Percentiles rank a stretch among this genome's conserved stretches.
phyloP scores from a whole-genome alignment of 2,888 invertebrate genomes.

The Morpho helenor region DNA sequence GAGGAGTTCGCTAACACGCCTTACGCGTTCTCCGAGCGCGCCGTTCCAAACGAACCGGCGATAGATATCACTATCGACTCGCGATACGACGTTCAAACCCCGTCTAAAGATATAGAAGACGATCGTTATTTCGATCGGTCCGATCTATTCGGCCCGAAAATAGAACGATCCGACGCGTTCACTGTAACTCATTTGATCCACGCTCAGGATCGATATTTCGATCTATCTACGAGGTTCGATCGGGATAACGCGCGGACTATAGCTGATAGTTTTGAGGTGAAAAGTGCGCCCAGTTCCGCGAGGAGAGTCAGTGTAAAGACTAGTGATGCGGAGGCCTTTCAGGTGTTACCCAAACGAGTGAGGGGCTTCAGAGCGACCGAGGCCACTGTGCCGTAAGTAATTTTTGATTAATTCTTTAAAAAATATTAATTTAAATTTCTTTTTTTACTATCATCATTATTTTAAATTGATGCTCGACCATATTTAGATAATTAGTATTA shows the following conservation, averaged over 20 bases:
- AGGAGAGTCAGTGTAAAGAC: slow-evolving; percentile 30
- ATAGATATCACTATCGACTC: slow-evolving; percentile 59
- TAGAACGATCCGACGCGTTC: slow-evolving; percentile 34
- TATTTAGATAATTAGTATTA: too few species aligned
- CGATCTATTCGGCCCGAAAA: slow-evolving; percentile 52
- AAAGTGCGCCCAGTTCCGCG: slow-evolving; percentile 43
- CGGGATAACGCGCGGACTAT: slow-evolving; percentile 28
- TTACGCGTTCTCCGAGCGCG: slow-evolving; percentile 68
- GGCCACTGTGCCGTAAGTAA: slow-evolving; percentile 30
- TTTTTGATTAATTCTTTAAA: background rate
- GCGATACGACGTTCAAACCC: slow-evolving; percentile 31
- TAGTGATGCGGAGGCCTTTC: slow-evolving; percentile 30
- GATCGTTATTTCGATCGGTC: slow-evolving; percentile 54
- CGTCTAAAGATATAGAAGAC: slow-evolving; percentile 54
- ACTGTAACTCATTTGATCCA: slow-evolving; percentile 66
- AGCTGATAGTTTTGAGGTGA: slow-evolving; percentile 38
- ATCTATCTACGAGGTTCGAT: slow-evolving; percentile 48
- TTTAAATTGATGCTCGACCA: too few species aligned
- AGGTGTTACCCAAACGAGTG: slow-evolving; percentile 27
- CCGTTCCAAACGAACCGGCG: slow-evolving; percentile 41
- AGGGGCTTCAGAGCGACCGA: slow-evolving; percentile 11
- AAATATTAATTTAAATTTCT: background rate
- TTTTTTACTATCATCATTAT: too few species aligned
- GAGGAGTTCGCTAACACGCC: slow-evolving; percentile 74
- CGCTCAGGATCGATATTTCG: slow-evolving; percentile 69